A percentile compares a stretch with the other conserved stretches of the same genome.
phyloP scores from a whole-genome alignment of 2,113 vertebrate genomes.

The Falcunculus frontatus region DNA sequence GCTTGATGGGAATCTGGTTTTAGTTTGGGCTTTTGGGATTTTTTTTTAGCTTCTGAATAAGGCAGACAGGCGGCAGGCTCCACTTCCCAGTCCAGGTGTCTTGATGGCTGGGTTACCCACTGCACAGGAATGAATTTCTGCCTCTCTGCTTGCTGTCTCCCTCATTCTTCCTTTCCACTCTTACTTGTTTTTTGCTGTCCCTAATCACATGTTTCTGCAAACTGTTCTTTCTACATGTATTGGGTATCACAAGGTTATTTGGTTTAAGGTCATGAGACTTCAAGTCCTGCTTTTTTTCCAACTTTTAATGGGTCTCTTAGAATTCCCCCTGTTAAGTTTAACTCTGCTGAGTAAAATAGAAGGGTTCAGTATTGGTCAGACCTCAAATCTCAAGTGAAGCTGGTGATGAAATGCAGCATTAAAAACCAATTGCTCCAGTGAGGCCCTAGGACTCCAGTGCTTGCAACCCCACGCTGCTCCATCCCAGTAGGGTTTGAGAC shows the following conservation, averaged over 20 bases:
- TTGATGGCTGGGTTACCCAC: neutral
- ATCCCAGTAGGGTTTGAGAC: neutral
- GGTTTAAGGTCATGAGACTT: conserved; percentile 7
- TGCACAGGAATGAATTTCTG: neutral
- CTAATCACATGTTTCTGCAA: conserved; percentile 4
- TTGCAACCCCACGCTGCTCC: neutral
- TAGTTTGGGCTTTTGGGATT: neutral
- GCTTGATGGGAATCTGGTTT: neutral
- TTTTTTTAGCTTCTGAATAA: neutral
- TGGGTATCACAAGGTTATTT: conserved; percentile 29
- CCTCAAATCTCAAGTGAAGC: neutral
- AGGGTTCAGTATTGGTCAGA: neutral
- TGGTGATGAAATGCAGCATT: neutral
- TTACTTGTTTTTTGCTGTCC: neutral
- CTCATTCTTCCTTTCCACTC: neutral
- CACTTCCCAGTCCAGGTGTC: neutral
- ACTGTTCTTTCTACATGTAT: neutral
- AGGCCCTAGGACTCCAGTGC: neutral
- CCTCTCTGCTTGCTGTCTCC: neutral
- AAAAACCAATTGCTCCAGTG: neutral
- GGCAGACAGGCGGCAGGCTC: neutral
- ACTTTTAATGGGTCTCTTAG: neutral
- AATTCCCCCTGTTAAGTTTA: neutral
- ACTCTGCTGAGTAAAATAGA: neutral
- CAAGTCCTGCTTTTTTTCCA: neutral